phyloP scores from a whole-genome alignment of 2,797 vertebrate species.

The Cirrhinus mrigala region DNA sequence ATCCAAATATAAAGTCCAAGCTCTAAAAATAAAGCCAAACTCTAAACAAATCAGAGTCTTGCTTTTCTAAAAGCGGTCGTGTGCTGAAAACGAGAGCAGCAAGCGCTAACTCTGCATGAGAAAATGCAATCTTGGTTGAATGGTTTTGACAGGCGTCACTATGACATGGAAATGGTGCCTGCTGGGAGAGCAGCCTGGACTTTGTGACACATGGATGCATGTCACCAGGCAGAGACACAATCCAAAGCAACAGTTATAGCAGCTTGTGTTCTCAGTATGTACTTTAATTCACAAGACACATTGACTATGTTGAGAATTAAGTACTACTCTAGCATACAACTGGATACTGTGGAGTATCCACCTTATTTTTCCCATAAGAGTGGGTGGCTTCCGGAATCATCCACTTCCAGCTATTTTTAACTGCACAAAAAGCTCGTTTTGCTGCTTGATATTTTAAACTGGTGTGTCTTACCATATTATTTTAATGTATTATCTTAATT shows the following conservation, averaged over 20 bases:
- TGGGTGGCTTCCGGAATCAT: too few species aligned
- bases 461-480: too few species aligned
- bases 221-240: background rate
- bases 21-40: background rate
- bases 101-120: background rate
- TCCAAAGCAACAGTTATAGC: background rate
- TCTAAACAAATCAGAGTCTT: background rate
- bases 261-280: background rate
- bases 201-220: conserved; percentile 20
- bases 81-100: conserved; percentile 13
- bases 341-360: background rate
- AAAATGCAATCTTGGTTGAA: conserved; percentile 20
- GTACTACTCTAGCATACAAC: too few species aligned
- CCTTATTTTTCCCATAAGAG: too few species aligned
- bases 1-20: background rate
- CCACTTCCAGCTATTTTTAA: too few species aligned
- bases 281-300: background rate
- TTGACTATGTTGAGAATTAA: background rate
- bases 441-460: too few species aligned
- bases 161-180: conserved; percentile 6
- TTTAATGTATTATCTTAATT: too few species aligned
- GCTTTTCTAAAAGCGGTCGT: background rate
- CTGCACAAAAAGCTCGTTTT: too few species aligned
- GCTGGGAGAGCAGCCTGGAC: conserved; percentile 13
- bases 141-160: conserved; percentile 27